Evolutionary conservation across 2,888 invertebrate genomes (phyloP), one percentile per base, ranked within the genome.

Genomic region (Monochamus alternatus): DNA sequence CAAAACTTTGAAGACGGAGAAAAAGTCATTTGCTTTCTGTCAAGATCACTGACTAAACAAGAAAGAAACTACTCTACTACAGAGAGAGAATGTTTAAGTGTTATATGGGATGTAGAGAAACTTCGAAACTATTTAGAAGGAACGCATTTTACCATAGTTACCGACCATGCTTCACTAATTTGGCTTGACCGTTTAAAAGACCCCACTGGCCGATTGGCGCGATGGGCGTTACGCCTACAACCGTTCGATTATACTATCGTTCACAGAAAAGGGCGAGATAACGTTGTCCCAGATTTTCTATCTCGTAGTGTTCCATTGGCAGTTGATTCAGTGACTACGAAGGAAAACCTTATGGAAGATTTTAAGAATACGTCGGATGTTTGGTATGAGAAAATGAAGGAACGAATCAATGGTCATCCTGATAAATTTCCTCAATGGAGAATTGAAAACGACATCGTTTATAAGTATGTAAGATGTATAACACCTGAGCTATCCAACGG

Each of bases 31-130:
- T 76, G 76, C 68, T 81, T 76, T 75, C 12, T 80, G 8, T 77
- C 74, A 30, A 62, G 81, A 9, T 8, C 52, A 78, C 22, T 22
- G 4, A 77, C 79, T 8, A 43, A 44, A 47, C 38, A 55, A 38
- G 80, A 81, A 52, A 14, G 77, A 52, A 80, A 79, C 2, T 78
- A 55, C 12, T 64, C 74, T 3, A 79, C 76, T 12, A 82, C 80
- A 0, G 81, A 81, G 44, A 63, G 73, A 59, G 81, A 79, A 77
- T 80, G 81, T 68, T 44, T 74, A 30, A 74, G 70, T 52, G 80
- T 82, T 4, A 78, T 80, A n/a, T 81, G 78, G 73, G 74, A 75
- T 3, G 73, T 81, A 5, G 80, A 81, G 69, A 80, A 78, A 62
- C 70, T 82, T 3, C 68, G 78, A 9, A 78, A 74, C 67, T 80